Base-by-base conservation (phyloP, 2,113 vertebrate genomes). In the Corythaeola cristata region DNA sequence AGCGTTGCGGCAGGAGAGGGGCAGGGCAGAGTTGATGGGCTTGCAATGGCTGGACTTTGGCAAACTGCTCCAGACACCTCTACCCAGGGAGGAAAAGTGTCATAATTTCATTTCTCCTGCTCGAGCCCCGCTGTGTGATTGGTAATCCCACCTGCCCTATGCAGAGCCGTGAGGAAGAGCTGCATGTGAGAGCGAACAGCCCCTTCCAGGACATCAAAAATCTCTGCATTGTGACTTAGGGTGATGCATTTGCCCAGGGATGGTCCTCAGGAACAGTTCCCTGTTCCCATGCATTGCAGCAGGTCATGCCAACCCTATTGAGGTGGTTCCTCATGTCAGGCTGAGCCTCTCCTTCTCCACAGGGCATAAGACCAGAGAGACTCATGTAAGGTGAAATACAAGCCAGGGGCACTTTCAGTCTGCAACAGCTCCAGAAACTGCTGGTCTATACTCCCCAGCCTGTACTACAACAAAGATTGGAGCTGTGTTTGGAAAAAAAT, bases 41-140 rank as follows among this genome's bases (percentile, higher is more conserved):
- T 75, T 28, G 66, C 8, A 18, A 4, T 11, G 16, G 39, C 21
- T 1, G 0, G 22, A 67, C 47, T 63, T 32, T 0, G 9, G 18
- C 35, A 63, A 60, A 33, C 27, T 33, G 5, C 35, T 72, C 84
- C 39, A 1, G 7, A 15, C 0, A 1, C 13, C 27, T 67, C 60
- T 33, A 6, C 21, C 39, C 28, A 56, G 16, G 21, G 30, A 94
- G 56, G 19, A 60, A 32, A 93, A 87, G 47, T 26, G 69, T 19
- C 8, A 2, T 8, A 13, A 75, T 75, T 78, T 59, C 24, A 60
- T 37, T 88, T 64, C 66, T 96, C 58, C 77, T 58, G 62, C 77
- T 85, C 6, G 23, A 87, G 37, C 21, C 47, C 79, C 23, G 11
- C 69, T 8, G 19, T n/a, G 15, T 79, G 68, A 84, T 39, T n/a